Evolutionary conservation across 2,113 vertebrate species (phyloP).

Genomic region (Murina feae): DNA sequence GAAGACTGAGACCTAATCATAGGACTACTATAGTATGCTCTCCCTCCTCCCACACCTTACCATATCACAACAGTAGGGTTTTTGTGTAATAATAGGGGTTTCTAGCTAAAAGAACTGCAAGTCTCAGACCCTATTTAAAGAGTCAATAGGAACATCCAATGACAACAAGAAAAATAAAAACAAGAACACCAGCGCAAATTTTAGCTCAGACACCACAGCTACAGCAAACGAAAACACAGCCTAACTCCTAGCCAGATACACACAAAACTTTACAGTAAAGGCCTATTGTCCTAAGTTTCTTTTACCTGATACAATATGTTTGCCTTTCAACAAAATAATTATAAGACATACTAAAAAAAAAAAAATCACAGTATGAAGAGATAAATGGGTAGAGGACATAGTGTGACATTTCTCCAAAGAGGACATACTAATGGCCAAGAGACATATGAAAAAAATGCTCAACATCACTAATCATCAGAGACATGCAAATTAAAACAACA

Average conservation of each 20-base stretch:
- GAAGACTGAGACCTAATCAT: background rate
- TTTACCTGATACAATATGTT: background rate
- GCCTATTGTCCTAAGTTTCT: background rate
- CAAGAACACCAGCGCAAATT: background rate
- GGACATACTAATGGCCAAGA: too few species aligned
- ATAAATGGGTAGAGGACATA: background rate
- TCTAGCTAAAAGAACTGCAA: background rate
- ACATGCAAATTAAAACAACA: too few species aligned
- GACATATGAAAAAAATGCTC: too few species aligned
- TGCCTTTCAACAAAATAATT: background rate
- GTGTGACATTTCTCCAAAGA: too few species aligned
- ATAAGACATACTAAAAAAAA: background rate
- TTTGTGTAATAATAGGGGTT: background rate
- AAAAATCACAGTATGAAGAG: background rate
- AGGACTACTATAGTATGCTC: background rate
- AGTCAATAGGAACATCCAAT: background rate
- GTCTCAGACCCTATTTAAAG: slow-evolving; percentile 19
- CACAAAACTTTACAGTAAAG: background rate
- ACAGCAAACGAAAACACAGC: background rate
- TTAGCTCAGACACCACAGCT: background rate
- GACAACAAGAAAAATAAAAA: slow-evolving; percentile 28
- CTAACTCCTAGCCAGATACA: background rate
- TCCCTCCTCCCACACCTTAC: background rate
- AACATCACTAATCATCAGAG: too few species aligned
- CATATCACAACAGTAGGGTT: background rate